These are phyloP conservation scores for Melospiza melodia DNA, from an alignment of 2,113 vertebrate genomes.

Conservation along the genomic window DNA sequence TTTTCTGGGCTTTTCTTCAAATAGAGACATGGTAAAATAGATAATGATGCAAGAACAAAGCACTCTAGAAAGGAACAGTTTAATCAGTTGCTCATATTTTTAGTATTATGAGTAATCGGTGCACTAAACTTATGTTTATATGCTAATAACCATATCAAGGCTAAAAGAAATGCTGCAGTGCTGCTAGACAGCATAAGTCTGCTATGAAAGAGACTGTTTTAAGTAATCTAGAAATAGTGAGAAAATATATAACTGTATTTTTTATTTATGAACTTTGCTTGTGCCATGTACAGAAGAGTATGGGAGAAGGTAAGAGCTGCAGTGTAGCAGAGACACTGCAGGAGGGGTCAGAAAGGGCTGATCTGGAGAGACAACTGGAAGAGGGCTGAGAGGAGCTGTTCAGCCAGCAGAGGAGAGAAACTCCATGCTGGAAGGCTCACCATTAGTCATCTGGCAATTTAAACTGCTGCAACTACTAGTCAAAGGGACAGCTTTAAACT, in stretches of 20 bases:
- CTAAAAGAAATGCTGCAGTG: neutral
- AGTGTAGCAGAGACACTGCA: neutral
- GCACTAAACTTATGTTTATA: neutral
- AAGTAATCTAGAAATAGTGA: neutral
- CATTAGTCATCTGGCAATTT: neutral
- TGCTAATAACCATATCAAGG: neutral
- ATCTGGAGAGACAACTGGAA: neutral
- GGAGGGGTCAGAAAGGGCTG: neutral
- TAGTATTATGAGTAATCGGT: neutral
- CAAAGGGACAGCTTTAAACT: neutral
- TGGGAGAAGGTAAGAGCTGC: neutral
- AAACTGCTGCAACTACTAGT: neutral
- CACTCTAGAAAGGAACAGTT: neutral
- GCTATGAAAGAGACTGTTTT: neutral
- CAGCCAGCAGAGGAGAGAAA: neutral
- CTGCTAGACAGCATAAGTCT: neutral
- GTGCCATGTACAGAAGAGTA: neutral
- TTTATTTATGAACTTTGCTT: neutral
- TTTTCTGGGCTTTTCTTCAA: neutral
- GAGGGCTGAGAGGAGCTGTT: neutral
- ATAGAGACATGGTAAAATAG: neutral
- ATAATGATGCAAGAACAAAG: neutral
- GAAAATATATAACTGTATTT: neutral
- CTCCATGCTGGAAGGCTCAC: neutral
- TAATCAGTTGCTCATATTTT: neutral